Percentiles rank a stretch among this genome's conserved stretches.
These are phyloP conservation scores for Drymodes brunneopygia DNA, from an alignment of 2,113 vertebrate species.

Conservation along the genomic window DNA sequence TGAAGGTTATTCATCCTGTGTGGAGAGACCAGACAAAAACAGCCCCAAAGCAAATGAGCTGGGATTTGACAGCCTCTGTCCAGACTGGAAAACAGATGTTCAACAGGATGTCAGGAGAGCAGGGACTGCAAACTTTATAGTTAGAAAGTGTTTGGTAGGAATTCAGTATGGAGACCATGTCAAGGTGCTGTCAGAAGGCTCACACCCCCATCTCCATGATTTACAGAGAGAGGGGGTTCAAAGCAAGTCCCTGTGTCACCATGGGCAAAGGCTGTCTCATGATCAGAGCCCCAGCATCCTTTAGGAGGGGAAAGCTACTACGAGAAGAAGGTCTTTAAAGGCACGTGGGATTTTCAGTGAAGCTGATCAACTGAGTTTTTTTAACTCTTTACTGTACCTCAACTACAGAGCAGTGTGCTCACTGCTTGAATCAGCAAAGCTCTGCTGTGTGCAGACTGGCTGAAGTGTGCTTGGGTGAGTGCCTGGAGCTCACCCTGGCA, in stretches of 20 bases:
- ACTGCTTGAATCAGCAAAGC: not conserved
- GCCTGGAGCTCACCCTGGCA: not conserved
- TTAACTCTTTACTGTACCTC: not conserved
- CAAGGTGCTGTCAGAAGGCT: not conserved
- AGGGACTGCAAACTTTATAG: not conserved
- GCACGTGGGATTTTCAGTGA: not conserved
- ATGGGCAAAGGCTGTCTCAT: not conserved
- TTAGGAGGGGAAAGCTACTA: not conserved
- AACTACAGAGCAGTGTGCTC: not conserved
- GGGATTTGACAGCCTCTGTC: not conserved
- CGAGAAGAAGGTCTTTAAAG: not conserved
- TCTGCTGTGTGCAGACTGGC: not conserved
- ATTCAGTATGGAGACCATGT: not conserved
- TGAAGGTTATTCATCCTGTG: not conserved
- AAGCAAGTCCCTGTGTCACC: not conserved
- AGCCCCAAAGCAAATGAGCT: not conserved
- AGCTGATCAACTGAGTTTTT: not conserved
- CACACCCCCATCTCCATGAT: not conserved
- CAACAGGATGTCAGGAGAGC: not conserved
- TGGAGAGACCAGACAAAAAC: not conserved
- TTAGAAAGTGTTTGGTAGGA: not conserved
- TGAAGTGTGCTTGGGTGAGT: not conserved
- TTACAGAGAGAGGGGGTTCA: not conserved
- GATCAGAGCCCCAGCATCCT: not conserved
- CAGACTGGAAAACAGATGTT: conserved; percentile 26